These are phyloP conservation scores for Gobio gobio DNA, from an alignment of 2,113 vertebrate species.

Conservation along the genomic window DNA sequence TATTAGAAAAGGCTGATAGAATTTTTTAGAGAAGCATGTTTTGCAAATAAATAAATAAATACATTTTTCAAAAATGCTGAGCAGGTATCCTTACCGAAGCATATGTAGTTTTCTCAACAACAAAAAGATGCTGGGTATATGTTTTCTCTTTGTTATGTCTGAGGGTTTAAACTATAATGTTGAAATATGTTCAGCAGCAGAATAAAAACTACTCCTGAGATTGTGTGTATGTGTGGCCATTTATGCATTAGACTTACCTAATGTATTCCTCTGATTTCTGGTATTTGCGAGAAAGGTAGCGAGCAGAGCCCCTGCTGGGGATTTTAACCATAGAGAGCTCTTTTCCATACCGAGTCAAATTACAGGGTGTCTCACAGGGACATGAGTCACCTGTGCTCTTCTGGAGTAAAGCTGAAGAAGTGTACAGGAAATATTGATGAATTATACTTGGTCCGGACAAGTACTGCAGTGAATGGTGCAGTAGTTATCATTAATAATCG, in stretches of 20 bases:
- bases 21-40: conserved; percentile 18
- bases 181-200: background rate
- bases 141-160: background rate
- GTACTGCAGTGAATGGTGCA: background rate
- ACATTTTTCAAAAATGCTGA: background rate
- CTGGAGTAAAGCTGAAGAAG: conserved; percentile 71
- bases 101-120: background rate
- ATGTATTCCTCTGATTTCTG: conserved; percentile 95
- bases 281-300: conserved; percentile 95
- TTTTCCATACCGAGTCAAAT: conserved; percentile 95
- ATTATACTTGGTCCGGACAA: background rate
- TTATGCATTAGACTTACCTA: conserved; percentile 73
- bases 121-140: background rate
- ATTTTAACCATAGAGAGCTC: conserved; percentile 99
- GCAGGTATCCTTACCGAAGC: conserved; percentile 7
- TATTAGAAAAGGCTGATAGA: conserved; percentile 24
- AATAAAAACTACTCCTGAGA: background rate
- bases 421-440: conserved; percentile 5
- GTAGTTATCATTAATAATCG: background rate
- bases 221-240: background rate
- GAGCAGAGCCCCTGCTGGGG: conserved; percentile 93
- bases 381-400: conserved; percentile 87
- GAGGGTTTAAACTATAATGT: background rate
- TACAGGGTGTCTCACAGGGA: conserved; percentile 92
- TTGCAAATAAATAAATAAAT: background rate